Evolutionary conservation across 2,888 invertebrate genomes (phyloP).

Genomic region (Ectobius pallidus): DNA sequence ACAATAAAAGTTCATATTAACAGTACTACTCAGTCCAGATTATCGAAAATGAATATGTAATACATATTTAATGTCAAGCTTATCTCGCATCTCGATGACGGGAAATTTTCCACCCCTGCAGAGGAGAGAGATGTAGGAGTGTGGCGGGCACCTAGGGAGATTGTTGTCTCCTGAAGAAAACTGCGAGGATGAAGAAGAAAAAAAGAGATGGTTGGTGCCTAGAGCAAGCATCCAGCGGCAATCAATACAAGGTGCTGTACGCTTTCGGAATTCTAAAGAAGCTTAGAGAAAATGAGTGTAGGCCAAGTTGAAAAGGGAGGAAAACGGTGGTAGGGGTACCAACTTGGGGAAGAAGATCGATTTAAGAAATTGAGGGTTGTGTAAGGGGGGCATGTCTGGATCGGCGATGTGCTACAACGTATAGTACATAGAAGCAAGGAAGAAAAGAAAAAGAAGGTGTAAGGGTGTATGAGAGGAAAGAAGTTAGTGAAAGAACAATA

Average conservation of each 20-base stretch:
- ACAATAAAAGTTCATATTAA: too few species aligned
- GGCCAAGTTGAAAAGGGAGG: conserved; percentile 19
- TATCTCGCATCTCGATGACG: too few species aligned
- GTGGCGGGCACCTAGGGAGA: neutral
- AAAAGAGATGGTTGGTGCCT: conserved; percentile 5
- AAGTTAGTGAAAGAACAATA: too few species aligned
- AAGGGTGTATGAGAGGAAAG: neutral
- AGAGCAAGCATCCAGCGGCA: conserved; percentile 30
- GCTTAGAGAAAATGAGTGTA: conserved; percentile 36
- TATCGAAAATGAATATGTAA: too few species aligned
- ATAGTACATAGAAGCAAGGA: too few species aligned
- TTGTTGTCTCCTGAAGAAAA: conserved; percentile 15
- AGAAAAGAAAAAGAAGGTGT: neutral
- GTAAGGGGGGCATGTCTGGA: neutral
- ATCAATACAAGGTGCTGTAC: conserved; percentile 40
- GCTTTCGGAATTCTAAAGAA: conserved; percentile 39
- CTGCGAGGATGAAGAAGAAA: conserved; percentile 10
- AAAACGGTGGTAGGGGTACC: neutral
- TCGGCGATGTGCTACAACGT: conserved; percentile 10
- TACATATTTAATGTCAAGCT: too few species aligned
- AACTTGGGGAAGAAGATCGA: conserved; percentile 29
- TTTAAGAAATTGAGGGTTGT: conserved; percentile 31
- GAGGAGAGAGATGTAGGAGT: neutral
- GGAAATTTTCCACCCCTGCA: too few species aligned
- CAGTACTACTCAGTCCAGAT: too few species aligned